Base-by-base conservation (phyloP, 2,113 vertebrate species). In the Tragulus kanchil region DNA sequence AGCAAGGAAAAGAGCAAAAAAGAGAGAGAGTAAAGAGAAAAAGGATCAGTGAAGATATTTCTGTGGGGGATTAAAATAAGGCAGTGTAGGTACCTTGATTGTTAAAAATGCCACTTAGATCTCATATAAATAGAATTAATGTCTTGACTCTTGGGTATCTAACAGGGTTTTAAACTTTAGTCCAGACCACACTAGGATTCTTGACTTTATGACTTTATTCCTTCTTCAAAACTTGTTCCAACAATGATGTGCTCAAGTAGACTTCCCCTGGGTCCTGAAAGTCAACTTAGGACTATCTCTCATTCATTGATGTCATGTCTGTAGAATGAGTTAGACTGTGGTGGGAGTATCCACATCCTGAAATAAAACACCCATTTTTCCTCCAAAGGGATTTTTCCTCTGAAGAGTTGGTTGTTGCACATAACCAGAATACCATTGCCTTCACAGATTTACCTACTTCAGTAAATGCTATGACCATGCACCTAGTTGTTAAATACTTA, bases 201-300 rank as follows among this genome's bases (percentile, higher is more conserved):
- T 93, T 90, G 36, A 83, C 61, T 94, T 93, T 90, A 86, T 90
- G 36, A 83, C 61, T 94, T 93, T 90, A 86, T 56, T 90, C 14
- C 3, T 14, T 89, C 12, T 73, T 91, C 15, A 75, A 85, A 89
- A n/a, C 45, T 65, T 62, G 45, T 85, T 75, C 67, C 48, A 28
- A 21, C 16, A 58, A 16, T 42, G 58, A 62, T 25, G 1, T 65
- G 3, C 31, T 83, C 14, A 17, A 83, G 23, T 7, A 15, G 21
- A 79, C n/a, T 93, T 87, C 56, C 73, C 36, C 73, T 36, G 87
- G 17, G 11, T 90, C 17, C 69, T n/a, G 8, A 94, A 88, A 85
- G 52, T 48, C 6, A 2, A 23, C 6, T 42, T 36, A 52, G 48
- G 87, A 82, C 19, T 25, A 59, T 85, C 13, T 89, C 13, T 93